Base-by-base conservation (phyloP, 2,888 invertebrate species). In the Xestia c-nigrum region DNA sequence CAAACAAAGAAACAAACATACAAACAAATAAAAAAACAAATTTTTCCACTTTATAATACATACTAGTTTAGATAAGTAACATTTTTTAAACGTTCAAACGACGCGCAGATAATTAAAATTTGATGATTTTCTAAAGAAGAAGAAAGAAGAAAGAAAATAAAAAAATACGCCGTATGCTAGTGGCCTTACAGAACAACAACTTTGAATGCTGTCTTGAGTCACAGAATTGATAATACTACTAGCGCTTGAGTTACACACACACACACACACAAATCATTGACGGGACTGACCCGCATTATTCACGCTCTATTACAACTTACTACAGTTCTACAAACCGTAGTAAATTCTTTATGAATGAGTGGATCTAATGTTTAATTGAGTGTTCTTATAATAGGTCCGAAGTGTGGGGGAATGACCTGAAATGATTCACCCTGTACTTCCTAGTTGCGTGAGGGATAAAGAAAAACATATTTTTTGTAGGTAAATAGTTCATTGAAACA, bases 351-450 rank as follows among this genome's bases (percentile, higher is more conserved):
- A 59, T 0, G 0, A 38, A 9, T 72, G 80, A 46, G 61, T 76
- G 19, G 19, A 47, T 2, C 24, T 14, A 0, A 16, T 31, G 46
- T 21, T 1, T 81, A 71, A 67, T 82, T 57, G 63, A 55, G 55
- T 61, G 40, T 61, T 14, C 46, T 69, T 1, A 10, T n/a, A 10
- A 24, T 12, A 38, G 64, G 14, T 40, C 43, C 9, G 14, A 7
- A 40, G 38, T 5, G 3, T 9, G 14, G 64, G 81, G 80, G 82
- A 76, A 59, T 81, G 76, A 81, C 76, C 68, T 59, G 75, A 21
- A 3, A 21, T 79, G 79, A 79, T 50, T 79, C 67, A 74, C 1
- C 0, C 19, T 50, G 74, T 47, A 67, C 55, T 74, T 79, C 74
- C 52, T 50, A 55, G 47, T 55, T 63, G 0, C 9, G 3, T 1